phyloP scores from a whole-genome alignment of 2,888 invertebrate genomes.

The Plebejus argus region DNA sequence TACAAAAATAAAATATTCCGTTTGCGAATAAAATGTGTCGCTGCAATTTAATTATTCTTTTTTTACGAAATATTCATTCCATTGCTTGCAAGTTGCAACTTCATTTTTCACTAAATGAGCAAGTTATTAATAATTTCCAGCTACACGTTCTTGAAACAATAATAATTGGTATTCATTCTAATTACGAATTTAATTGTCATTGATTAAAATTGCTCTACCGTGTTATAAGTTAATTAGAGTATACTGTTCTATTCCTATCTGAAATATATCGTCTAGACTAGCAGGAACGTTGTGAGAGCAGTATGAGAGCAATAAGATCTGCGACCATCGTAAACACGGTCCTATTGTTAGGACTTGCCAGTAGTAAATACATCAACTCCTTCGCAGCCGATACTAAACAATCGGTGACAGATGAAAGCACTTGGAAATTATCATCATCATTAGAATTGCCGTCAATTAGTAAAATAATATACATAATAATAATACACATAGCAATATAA shows the following conservation, averaged over 20 bases:
- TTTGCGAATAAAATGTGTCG: background rate
- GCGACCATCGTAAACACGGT: conserved; percentile 54
- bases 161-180: too few species aligned
- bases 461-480: background rate
- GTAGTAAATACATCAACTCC: conserved; percentile 56
- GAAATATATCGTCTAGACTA: conserved; percentile 77
- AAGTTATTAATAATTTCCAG: too few species aligned
- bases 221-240: background rate
- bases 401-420: conserved; percentile 23
- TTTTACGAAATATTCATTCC: background rate
- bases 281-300: conserved; percentile 67
- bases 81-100: background rate
- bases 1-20: background rate
- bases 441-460: background rate
- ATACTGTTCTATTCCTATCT: conserved; percentile 53
- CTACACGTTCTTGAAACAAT: too few species aligned
- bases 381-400: conserved; percentile 26
- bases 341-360: conserved; percentile 68
- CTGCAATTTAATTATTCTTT: background rate
- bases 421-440: conserved; percentile 7
- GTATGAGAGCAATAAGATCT: conserved; percentile 52
- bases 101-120: background rate
- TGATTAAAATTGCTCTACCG: background rate
- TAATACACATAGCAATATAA: too few species aligned
- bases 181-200: background rate